These are phyloP conservation scores for Nectonema munidae DNA, from an alignment of 2,888 invertebrate genomes.

Conservation along the genomic window DNA sequence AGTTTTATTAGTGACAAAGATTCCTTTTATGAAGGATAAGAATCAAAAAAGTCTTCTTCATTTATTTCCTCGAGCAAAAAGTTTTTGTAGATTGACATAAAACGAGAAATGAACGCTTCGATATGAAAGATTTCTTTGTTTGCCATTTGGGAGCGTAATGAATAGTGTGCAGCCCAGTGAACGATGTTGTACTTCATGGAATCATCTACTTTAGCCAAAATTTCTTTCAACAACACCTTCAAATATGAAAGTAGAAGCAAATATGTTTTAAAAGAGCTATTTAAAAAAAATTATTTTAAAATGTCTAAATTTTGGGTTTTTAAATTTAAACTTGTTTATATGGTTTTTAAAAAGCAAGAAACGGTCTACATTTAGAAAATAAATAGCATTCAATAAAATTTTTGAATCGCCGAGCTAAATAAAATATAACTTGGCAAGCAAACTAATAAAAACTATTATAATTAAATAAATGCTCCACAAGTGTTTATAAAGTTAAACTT, in stretches of 20 bases:
- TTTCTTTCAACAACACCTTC: slow-evolving; percentile 40
- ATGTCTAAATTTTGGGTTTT: no score
- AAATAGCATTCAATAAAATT: no score
- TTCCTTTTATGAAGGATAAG: not conserved
- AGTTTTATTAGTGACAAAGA: not conserved
- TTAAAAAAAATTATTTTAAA: not conserved
- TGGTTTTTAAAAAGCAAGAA: no score
- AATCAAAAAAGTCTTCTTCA: slow-evolving; percentile 21
- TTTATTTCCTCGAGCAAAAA: slow-evolving; percentile 37
- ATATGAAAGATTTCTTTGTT: slow-evolving; percentile 78
- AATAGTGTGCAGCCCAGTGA: slow-evolving; percentile 51
- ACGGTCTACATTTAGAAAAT: no score
- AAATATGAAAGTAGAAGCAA: slow-evolving; percentile 17
- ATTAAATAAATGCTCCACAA: no score
- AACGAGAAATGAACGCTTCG: slow-evolving; percentile 77
- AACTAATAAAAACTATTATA: no score
- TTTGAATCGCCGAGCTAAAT: no score
- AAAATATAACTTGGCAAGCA: no score
- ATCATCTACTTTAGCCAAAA: slow-evolving; percentile 58
- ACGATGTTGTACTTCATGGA: slow-evolving; percentile 51
- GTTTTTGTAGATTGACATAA: slow-evolving; percentile 67
- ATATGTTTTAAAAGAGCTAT: not conserved
- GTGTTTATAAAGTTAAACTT: no score
- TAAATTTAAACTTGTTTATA: no score
- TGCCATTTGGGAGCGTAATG: slow-evolving; percentile 60